Evolutionary conservation across 2,113 vertebrate species (phyloP), one percentile per base, ranked within the genome.

Genomic region (Hiodon alosoides): DNA sequence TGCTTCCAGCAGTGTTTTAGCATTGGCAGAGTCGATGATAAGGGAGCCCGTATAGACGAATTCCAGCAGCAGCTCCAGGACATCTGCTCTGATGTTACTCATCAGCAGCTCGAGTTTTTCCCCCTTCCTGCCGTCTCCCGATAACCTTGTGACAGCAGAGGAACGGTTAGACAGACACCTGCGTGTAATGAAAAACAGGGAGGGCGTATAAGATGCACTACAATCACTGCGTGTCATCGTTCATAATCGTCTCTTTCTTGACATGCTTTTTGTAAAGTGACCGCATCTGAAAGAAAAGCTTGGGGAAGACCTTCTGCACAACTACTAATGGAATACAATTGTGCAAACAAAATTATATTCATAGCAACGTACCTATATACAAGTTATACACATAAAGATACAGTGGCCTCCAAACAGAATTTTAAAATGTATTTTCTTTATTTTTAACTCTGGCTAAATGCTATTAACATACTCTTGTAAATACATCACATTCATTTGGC

Each of bases 1-100:
- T 0, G 96, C 95, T 84, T 98, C 97, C 85, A 99, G 92, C 17
- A 98, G 92, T 0, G 96, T 98, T 91, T 98, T 98, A 86, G 97
- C 97, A 5, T 98, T 98, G 88, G 94, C 95, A 0, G 97, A 95
- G 88, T 98, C 95, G 84, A 98, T 98, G 88, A 98, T 95, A 87
- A 99, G 92, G 60, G 96, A 98, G 70, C 97, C 97, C 4, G 97
- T 99, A 91, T 99, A 99, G 85, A 99, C 96, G n/a, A 99, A 99
- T 86, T 99, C 97, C 80, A 99, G 91, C 78, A 99, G 93, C 89
- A 94, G 92, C 86, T 98, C 96, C 86, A 99, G 86, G 70, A 98
- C 96, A 2, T 98, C 95, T 0, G 96, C 97, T 64, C 90, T 88
- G 85, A 99, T 95, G 88, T 97, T 97, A 77, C 93, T 95, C 93